phyloP scores from a whole-genome alignment of 2,113 vertebrate species.

The Barnardius zonarius region DNA sequence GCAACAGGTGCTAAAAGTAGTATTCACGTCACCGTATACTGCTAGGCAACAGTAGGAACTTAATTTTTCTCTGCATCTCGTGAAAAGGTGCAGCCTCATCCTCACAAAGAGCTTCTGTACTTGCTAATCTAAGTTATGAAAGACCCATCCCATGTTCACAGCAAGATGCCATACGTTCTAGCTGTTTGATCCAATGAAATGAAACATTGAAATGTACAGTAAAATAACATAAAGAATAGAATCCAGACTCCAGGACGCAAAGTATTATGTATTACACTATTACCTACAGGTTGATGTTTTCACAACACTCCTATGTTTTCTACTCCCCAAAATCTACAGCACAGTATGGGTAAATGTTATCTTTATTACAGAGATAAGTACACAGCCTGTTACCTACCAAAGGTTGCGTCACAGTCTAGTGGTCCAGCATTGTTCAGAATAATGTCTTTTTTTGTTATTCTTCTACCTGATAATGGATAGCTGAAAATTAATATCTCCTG shows the following conservation, averaged over 20 bases:
- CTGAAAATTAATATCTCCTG: neutral
- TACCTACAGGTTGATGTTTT: neutral
- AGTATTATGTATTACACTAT: neutral
- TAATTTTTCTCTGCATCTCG: neutral
- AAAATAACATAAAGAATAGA: neutral
- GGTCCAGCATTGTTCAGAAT: neutral
- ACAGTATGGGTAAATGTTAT: neutral
- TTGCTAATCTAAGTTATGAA: neutral
- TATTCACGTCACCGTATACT: neutral
- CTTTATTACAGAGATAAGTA: neutral
- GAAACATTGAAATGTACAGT: neutral
- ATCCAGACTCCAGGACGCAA: neutral
- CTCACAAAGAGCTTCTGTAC: neutral
- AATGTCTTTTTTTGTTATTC: neutral
- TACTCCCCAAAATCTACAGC: neutral
- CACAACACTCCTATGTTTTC: neutral
- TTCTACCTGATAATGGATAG: neutral
- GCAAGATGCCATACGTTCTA: neutral
- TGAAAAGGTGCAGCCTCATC: neutral
- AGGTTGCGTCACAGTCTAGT: neutral
- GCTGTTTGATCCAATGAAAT: neutral
- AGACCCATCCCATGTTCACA: neutral
- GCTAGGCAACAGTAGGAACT: constrained; percentile 31
- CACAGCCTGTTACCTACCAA: neutral
- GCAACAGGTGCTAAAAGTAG: constrained; percentile 41